Evolutionary conservation across 2,113 vertebrate species (phyloP), one percentile per base, ranked within the genome.

Genomic region (Cephalophus harveyi): DNA sequence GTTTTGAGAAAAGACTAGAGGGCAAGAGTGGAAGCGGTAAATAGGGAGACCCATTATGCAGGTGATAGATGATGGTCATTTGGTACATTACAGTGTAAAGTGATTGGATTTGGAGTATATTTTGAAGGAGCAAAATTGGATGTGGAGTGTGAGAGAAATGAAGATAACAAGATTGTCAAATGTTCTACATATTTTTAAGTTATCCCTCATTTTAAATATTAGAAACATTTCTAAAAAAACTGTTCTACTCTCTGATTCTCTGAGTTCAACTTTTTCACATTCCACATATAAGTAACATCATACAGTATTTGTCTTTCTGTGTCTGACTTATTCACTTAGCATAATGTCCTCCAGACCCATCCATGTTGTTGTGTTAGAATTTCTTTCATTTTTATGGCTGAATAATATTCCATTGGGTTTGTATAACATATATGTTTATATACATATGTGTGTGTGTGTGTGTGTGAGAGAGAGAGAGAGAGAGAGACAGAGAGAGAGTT

Each of bases 151-250:
- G 30, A 95, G 13, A 95, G 48, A 95, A 84, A 64, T 50, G 48
- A 6, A 81, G 8, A 54, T 64, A 88, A 76, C n/a, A n/a, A n/a
- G 25, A 89, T 95, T 48, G 15, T 91, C 40, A 95, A 87, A 93
- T 79, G 12, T 91, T 62, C 76, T 79, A 46, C 12, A 85, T 95
- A 95, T 82, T 90, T 90, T n/a, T 33, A 95, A 71, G 40, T 82
- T 90, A 64, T 64, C 59, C 57, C 28, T 81, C 89, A 79, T 23
- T 93, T 57, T 82, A 86, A 54, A 3, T 91, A 82, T 86, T 89
- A 64, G 88, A 89, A 76, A 74, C 16, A 88, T 54, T 64, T 85
- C 43, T 28, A 52, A 55, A 74, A n/a, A n/a, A n/a, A n/a, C n/a
- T 81, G 8, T 36, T 89, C 4, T 71, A 57, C 50, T 67, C 28